These are phyloP conservation scores for Etheostoma nigrum DNA, from an alignment of 2,797 vertebrate species.

Conservation along the genomic window DNA sequence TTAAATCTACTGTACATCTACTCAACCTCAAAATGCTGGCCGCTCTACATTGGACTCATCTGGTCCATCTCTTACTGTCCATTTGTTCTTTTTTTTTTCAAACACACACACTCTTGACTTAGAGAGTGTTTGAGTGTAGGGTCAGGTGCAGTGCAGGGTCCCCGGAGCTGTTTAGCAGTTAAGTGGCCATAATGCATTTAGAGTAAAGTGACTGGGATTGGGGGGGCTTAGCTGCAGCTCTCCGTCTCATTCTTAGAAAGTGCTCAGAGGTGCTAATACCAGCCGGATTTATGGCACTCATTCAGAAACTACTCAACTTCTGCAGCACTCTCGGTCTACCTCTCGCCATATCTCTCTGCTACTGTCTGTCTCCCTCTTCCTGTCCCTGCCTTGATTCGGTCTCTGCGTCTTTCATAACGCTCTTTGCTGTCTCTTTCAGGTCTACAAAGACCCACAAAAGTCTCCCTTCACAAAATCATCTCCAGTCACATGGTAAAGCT, in stretches of 20 bases:
- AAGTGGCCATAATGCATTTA: constrained; percentile 75
- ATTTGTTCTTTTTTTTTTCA: constrained; percentile 36
- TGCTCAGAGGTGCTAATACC: constrained; percentile 71
- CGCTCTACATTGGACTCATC: constrained; percentile 39
- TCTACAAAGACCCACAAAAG: constrained; percentile 14
- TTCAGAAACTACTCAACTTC: constrained; percentile 64
- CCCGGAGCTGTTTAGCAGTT: constrained; percentile 68
- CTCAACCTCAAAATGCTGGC: constrained; percentile 46
- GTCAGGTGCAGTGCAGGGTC: constrained; percentile 62
- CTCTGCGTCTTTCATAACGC: background rate
- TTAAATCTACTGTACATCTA: constrained; percentile 42
- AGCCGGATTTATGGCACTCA: constrained; percentile 61
- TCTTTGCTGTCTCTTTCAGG: constrained; percentile 7
- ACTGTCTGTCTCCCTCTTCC: background rate
- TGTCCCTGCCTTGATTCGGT: background rate
- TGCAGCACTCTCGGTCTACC: background rate
- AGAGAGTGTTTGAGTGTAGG: constrained; percentile 58
- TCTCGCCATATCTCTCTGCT: background rate
- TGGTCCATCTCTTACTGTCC: constrained; percentile 34
- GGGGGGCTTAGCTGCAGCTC: constrained; percentile 62
- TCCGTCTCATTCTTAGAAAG: constrained; percentile 71
- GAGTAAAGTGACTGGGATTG: constrained; percentile 73
- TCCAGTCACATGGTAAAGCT: constrained; percentile 26
- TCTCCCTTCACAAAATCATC: constrained; percentile 11
- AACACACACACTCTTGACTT: constrained; percentile 47